Evolutionary conservation across 1,140 invertebrate genomes (phyloP).

Genomic region (Scaptomyza graminum): DNA sequence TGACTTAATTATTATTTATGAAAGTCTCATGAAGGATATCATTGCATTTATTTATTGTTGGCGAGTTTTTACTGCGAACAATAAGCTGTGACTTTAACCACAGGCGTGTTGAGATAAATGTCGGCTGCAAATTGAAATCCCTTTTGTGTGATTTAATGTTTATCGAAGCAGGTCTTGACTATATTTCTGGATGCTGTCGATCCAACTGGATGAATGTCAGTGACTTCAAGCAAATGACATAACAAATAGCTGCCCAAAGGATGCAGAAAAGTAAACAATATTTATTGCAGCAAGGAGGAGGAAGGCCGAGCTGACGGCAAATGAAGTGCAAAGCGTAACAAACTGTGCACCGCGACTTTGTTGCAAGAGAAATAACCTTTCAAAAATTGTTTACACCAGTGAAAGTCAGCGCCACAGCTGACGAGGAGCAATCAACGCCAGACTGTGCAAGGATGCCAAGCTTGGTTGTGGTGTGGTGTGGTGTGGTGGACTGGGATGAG

Average conservation of each 20-base stretch:
- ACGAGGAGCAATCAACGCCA: constrained; percentile 59
- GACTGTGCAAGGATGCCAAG: not conserved
- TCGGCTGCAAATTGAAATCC: constrained; percentile 40
- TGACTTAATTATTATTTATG: constrained; percentile 1
- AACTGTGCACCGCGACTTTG: constrained; percentile 60
- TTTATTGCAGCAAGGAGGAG: constrained; percentile 61
- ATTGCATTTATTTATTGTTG: not conserved
- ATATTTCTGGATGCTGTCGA: constrained; percentile 48
- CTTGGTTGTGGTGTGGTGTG: not conserved
- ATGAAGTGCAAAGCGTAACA: constrained; percentile 78
- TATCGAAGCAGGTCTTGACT: constrained; percentile 41
- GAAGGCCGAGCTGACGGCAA: constrained; percentile 43
- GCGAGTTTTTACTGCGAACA: not conserved
- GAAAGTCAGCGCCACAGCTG: constrained; percentile 53
- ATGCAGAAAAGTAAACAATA: constrained; percentile 71
- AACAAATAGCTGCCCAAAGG: constrained; percentile 70
- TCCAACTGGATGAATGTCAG: constrained; percentile 72
- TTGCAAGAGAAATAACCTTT: constrained; percentile 74
- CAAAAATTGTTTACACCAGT: constrained; percentile 73
- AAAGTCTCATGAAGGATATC: not conserved
- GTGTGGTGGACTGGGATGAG: not conserved
- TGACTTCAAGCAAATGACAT: constrained; percentile 69
- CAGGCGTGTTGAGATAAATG: constrained; percentile 4
- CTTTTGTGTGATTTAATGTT: constrained; percentile 62
- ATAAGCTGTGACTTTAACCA: not conserved